Evolutionary conservation across 37 sponge, comb jelly and placozoan genomes (phyloP).

Genomic region (Petrosia ficiformis): DNA sequence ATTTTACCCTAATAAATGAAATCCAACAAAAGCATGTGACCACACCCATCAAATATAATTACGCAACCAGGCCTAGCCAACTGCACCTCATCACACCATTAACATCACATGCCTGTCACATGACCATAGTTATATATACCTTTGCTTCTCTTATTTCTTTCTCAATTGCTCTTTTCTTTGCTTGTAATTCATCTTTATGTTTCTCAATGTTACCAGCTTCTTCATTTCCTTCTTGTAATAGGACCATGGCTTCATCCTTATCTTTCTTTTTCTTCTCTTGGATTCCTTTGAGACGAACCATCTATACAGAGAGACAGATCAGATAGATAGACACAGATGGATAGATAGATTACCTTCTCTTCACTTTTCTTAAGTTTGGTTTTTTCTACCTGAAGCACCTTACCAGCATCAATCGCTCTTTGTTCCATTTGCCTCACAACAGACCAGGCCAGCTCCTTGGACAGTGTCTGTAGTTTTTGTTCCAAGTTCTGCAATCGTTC

Average conservation of each 20-base stretch:
- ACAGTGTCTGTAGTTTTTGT: conserved; percentile 30
- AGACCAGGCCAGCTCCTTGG: conserved; percentile 81
- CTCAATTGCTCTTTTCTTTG: not conserved
- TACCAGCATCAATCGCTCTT: conserved; percentile 3
- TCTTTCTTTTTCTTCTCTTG: not conserved
- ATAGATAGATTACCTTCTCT: not conserved
- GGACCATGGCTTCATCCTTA: not conserved
- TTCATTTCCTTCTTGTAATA: not conserved
- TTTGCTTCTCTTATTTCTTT: not conserved
- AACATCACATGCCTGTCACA: not conserved
- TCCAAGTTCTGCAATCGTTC: conserved; percentile 53
- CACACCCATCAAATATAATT: too few species aligned
- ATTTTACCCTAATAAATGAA: not conserved
- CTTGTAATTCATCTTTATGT: not conserved
- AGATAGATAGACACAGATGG: not conserved
- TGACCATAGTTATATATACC: not conserved
- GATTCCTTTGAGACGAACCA: not conserved
- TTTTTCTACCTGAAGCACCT: not conserved
- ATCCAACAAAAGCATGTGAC: too few species aligned
- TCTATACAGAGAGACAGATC: not conserved
- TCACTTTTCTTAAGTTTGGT: not conserved
- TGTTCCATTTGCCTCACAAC: conserved; percentile 62
- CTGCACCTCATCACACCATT: not conserved
- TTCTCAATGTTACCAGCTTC: not conserved
- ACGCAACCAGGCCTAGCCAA: too few species aligned